These are phyloP conservation scores for Phyllotreta striolata DNA, from an alignment of 2,888 invertebrate genomes.

Conservation along the genomic window DNA sequence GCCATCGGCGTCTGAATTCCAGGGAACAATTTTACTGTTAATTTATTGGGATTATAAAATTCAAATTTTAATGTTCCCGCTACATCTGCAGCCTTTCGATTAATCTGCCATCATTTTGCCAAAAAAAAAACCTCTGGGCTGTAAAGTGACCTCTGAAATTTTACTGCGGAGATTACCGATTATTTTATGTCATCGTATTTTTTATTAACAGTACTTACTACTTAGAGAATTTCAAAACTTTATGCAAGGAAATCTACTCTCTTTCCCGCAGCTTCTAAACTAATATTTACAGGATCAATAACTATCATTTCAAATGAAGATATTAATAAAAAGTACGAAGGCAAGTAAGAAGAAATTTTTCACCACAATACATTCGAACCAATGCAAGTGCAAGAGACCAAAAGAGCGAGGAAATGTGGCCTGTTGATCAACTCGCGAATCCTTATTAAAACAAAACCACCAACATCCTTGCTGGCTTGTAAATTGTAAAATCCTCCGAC, in stretches of 20 bases:
- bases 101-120: slow-evolving; percentile 1
- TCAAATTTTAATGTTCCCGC: slow-evolving; percentile 19
- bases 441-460: slow-evolving; percentile 34
- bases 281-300: no score
- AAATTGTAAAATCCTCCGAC: slow-evolving; percentile 42
- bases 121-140: not conserved
- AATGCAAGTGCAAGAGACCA: not conserved
- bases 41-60: slow-evolving; percentile 24
- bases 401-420: not conserved
- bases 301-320: no score
- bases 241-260: no score
- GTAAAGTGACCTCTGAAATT: no score
- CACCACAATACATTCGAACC: not conserved
- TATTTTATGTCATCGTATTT: no score
- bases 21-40: slow-evolving; percentile 22
- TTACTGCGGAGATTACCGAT: no score
- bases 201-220: no score
- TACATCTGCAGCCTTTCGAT: not conserved
- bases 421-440: not conserved
- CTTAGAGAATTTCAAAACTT: no score
- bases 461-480: slow-evolving; percentile 46
- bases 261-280: no score
- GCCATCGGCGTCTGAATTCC: slow-evolving; percentile 22
- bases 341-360: no score
- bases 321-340: no score